These are phyloP conservation scores for Lepidurus apus DNA, from an alignment of 1,140 invertebrate species.

Conservation along the genomic window DNA sequence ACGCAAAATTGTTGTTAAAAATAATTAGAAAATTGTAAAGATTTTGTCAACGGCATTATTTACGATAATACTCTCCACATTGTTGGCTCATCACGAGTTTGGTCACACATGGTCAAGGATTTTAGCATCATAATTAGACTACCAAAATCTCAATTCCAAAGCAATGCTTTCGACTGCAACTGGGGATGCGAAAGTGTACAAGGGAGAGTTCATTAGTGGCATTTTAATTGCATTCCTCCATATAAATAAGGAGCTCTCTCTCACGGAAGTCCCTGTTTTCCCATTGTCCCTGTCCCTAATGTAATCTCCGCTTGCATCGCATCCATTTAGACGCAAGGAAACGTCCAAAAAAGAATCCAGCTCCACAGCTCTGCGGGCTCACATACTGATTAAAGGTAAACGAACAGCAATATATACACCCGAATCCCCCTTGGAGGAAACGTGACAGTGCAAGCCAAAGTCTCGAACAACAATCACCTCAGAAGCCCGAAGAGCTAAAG, in stretches of 20 bases:
- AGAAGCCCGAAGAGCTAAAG: neutral
- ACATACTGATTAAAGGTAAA: conserved; percentile 9
- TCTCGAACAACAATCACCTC: neutral
- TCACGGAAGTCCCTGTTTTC: neutral
- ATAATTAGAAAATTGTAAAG: no score
- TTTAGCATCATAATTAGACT: neutral
- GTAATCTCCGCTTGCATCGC: neutral
- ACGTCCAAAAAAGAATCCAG: neutral
- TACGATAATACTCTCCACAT: no score
- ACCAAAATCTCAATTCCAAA: neutral
- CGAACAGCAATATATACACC: neutral
- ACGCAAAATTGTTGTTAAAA: no score
- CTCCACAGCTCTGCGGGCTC: neutral
- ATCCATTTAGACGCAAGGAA: neutral
- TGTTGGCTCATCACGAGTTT: no score
- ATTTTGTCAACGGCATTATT: no score
- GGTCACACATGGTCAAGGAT: no score
- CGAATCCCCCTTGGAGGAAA: neutral
- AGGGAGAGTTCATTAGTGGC: neutral
- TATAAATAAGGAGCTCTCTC: neutral
- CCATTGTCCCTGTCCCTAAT: neutral
- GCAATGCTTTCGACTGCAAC: neutral
- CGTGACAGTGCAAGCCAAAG: conserved; percentile 8
- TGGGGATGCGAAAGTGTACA: neutral
- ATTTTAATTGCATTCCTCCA: neutral